Conservation (phyloP, 2,113 vertebrate species). For the human (Homo sapiens) region DNA sequence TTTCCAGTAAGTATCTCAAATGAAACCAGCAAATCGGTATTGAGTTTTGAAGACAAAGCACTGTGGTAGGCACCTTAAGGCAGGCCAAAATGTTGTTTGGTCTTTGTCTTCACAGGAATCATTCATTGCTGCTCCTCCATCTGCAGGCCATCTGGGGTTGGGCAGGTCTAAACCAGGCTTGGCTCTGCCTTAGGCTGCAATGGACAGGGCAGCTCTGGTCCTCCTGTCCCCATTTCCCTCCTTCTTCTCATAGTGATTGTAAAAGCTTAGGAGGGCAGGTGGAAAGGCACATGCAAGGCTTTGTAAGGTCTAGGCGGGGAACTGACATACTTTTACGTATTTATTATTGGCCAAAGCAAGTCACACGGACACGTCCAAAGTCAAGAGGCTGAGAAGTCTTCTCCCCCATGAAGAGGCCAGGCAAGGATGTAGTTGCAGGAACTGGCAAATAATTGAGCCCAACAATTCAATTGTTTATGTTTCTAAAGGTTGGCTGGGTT, state of each 20-base stretch:
- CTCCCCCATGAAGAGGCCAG: not conserved
- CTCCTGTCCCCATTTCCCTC: not conserved
- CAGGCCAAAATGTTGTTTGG: not conserved
- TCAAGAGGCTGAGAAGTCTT: not conserved
- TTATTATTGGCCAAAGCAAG: not conserved
- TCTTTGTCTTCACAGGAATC: not conserved
- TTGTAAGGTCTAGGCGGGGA: not conserved
- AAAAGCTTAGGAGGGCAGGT: not conserved
- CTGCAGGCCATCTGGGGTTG: not conserved
- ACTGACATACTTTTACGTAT: not conserved
- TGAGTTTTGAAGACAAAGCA: not conserved
- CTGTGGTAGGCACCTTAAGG: not conserved
- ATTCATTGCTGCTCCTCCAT: not conserved
- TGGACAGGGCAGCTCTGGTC: not conserved
- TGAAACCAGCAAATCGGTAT: constrained; percentile 1
- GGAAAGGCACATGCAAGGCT: not conserved
- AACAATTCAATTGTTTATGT: not conserved
- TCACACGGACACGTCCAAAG: not conserved
- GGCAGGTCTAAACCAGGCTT: not conserved
- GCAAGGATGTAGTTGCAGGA: not conserved
- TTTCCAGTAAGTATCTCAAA: not conserved
- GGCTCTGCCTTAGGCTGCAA: not conserved
- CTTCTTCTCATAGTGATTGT: not conserved
- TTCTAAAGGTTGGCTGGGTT: not conserved
- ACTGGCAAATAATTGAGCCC: not conserved